Evolutionary conservation across 2,888 invertebrate species (phyloP).

Genomic region (Allygus modestus): DNA sequence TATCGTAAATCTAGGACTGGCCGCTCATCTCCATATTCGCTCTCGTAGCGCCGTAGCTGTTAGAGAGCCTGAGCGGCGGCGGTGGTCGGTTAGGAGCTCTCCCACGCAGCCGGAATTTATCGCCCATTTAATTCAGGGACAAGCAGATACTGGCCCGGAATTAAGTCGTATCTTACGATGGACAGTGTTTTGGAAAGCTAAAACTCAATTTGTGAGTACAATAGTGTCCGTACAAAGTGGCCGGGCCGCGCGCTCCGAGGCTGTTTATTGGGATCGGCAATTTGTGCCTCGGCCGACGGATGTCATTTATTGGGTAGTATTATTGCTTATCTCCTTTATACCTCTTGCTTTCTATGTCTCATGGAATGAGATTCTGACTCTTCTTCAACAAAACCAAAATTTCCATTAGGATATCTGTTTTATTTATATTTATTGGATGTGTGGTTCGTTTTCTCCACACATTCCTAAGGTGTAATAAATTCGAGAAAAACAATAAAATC

Average conservation of each 20-base stretch:
- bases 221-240: conserved; percentile 49
- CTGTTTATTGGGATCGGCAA: conserved; percentile 15
- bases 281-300: neutral
- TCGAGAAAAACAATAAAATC: neutral
- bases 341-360: conserved; percentile 29
- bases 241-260: neutral
- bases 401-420: conserved; percentile 31
- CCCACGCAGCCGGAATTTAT: conserved; percentile 45
- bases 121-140: conserved; percentile 54
- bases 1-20: too few relatives aligned
- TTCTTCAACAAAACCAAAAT: conserved; percentile 10
- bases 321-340: conserved; percentile 40
- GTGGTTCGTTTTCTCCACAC: neutral
- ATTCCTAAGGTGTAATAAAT: neutral
- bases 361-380: neutral
- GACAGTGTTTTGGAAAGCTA: conserved; percentile 57
- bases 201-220: conserved; percentile 58
- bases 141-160: conserved; percentile 55
- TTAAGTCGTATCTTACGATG: conserved; percentile 55
- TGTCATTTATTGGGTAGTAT: conserved; percentile 28
- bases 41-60: too few relatives aligned
- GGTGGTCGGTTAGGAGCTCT: conserved; percentile 27
- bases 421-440: conserved; percentile 11
- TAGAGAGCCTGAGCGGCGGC: neutral
- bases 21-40: too few relatives aligned